These are phyloP conservation scores for Syngnathus acus DNA, from an alignment of 2,797 vertebrate genomes.

Conservation along the genomic window DNA sequence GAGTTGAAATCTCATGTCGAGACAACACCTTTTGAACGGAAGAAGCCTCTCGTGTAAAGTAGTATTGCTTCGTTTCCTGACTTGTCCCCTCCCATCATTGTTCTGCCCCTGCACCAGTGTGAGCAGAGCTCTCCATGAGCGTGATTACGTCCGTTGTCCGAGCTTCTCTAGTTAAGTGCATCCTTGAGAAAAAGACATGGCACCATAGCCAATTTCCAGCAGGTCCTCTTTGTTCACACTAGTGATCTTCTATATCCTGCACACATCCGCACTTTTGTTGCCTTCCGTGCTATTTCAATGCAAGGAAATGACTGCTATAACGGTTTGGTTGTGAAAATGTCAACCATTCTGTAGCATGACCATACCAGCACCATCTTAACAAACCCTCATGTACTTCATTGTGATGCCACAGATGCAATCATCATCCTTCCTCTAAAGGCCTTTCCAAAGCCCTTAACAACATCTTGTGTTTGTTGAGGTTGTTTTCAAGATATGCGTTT, in stretches of 20 bases:
- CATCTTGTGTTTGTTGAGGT: neutral
- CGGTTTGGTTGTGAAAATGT: constrained; percentile 50
- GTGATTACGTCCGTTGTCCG: neutral
- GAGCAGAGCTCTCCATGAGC: neutral
- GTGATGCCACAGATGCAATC: neutral
- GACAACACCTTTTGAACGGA: neutral
- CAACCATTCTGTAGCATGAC: constrained; percentile 7
- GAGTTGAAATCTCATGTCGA: neutral
- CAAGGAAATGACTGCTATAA: constrained; percentile 64
- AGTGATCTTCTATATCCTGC: constrained; percentile 53
- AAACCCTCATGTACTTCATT: neutral
- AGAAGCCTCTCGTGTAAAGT: neutral
- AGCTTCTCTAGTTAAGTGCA: neutral
- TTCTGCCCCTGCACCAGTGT: neutral
- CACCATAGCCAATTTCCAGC: constrained; percentile 38
- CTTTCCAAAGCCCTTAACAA: neutral
- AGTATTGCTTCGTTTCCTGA: neutral
- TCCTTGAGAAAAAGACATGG: neutral
- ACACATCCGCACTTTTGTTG: constrained; percentile 54
- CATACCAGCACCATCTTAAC: neutral
- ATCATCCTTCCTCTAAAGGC: neutral
- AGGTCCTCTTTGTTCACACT: constrained; percentile 39
- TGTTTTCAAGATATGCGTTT: neutral
- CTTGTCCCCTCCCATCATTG: neutral
- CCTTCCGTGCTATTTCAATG: constrained; percentile 68